phyloP scores from a whole-genome alignment of 2,113 vertebrate genomes.

The Hydrolagus affinis region DNA sequence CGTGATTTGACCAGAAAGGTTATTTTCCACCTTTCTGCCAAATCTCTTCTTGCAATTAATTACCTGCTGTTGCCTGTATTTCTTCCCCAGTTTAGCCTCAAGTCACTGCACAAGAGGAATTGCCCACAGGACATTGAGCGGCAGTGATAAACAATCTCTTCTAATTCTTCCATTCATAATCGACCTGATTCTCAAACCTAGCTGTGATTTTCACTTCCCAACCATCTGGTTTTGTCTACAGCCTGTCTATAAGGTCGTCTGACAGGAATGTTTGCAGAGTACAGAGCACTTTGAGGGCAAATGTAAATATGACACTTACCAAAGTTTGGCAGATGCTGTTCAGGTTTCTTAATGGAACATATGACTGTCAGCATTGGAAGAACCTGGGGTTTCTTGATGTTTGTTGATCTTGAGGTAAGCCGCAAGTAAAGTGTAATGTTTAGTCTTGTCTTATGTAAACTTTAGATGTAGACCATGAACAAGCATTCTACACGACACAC shows the following conservation, averaged over 20 bases:
- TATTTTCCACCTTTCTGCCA: not conserved
- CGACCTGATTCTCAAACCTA: not conserved
- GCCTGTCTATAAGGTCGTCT: not conserved
- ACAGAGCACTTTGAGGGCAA: not conserved
- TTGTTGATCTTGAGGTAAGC: not conserved
- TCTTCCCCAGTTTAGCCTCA: not conserved
- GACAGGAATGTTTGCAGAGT: not conserved
- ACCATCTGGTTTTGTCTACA: not conserved
- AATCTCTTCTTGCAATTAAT: not conserved
- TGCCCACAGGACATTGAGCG: not conserved
- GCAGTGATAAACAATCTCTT: not conserved
- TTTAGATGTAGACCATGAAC: not conserved
- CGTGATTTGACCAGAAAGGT: not conserved
- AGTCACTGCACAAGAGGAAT: not conserved
- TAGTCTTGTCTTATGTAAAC: not conserved
- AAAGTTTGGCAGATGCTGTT: not conserved
- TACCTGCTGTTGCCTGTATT: not conserved
- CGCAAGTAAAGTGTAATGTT: not conserved
- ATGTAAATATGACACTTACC: not conserved
- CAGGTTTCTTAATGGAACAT: not conserved
- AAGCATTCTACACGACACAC: too few relatives aligned
- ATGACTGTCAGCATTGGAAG: not conserved
- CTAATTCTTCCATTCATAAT: not conserved
- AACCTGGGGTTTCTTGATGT: not conserved
- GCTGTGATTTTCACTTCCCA: not conserved